Base-by-base conservation (phyloP, 2,888 invertebrate genomes). In the Drosophila colorata region DNA sequence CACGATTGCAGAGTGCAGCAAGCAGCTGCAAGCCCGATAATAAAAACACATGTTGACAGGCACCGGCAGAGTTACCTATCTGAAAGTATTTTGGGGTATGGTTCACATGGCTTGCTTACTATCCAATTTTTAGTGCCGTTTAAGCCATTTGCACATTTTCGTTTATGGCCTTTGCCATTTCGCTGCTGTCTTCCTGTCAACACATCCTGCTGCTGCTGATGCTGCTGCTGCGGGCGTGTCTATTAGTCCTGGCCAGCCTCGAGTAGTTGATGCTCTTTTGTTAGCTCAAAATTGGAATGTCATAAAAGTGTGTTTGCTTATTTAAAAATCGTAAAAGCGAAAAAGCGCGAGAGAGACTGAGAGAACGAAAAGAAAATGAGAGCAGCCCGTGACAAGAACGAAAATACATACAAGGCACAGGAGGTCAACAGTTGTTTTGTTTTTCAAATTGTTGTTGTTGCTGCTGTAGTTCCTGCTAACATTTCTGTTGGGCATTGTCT, bases 101-200 rank as follows among this genome's bases (percentile, higher is more conserved):
- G 35, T 13, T 16, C 23, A 28, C 44, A 48, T 31, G 51, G 40
- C 13, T 49, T 56, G 64, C 43, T 60, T 33, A 59, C 40, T 47
- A 59, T 58, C 64, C 40, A 71, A 67, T 71, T 75, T 78, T 77
- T 84, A 84, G 74, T 79, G 77, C 55, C 81, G 59, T 74, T 86
- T 86, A 81, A 85, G 79, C 84, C 75, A 77, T 84, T 84, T 77
- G 73, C 69, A 77, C 84, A 81, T 84, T 80, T 87, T 79, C 84
- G 78, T 85, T 85, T 87, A 85, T 81, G 74, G 74, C 56, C 65
- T 61, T 57, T 70, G 73, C 74, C 78, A 78, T 81, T 79, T 79
- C 72, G 56, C 55, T 60, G 64, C 65, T 76, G 68, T 68, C 59
- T 40, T 41, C 18, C 64, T 61, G 76, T 77, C 63, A 67, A 66